Evolutionary conservation across 2,113 vertebrate genomes (phyloP), one percentile per base, ranked within the genome.

Genomic region (Notothenia rossii): DNA sequence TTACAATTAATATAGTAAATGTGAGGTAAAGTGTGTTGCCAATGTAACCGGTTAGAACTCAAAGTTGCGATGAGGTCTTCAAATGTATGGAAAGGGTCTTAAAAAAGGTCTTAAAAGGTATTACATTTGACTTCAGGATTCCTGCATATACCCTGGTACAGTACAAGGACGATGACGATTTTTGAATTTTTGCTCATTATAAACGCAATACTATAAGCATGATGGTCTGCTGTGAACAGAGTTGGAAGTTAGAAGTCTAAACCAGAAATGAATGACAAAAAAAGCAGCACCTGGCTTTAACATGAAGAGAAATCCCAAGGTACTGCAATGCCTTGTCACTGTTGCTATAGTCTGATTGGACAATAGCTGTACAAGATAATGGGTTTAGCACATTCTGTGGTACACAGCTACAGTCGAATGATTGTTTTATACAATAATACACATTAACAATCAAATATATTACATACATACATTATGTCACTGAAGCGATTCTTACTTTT

Each of bases 401-500:
- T 83, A 22, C 54, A 60, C 72, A 70, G 22, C 70, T 59, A 33
- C 29, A 61, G 49, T 9, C 15, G 58, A 69, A 61, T 48, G 22
- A 63, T 40, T 40, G 36, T 40, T 40, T 40, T 40, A 40, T 40
- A 29, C 29, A 13, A 2, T 48, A 3, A 63, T 33, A 59, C 77
- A 74, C 53, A 22, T 72, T 49, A 55, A 62, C 29, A 60, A 46
- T 29, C 59, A 81, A 2, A 61, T 13, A 62, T 9, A 10, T 2
- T 20, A 33, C 55, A 15, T 3, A 53, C 25, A 48, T 22, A 56
- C 11, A 1, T 6, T 4, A 1, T 18, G 20, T 64, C 65, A 56
- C 54, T 29, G 10, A 55, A 69, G 60, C 14, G 18, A 63, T 49
- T 55, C 51, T 69, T 53, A 81, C 36, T 59, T 71, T 75, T 48